Conservation (phyloP, 2,797 vertebrate species). For the Myripristis murdjan region DNA sequence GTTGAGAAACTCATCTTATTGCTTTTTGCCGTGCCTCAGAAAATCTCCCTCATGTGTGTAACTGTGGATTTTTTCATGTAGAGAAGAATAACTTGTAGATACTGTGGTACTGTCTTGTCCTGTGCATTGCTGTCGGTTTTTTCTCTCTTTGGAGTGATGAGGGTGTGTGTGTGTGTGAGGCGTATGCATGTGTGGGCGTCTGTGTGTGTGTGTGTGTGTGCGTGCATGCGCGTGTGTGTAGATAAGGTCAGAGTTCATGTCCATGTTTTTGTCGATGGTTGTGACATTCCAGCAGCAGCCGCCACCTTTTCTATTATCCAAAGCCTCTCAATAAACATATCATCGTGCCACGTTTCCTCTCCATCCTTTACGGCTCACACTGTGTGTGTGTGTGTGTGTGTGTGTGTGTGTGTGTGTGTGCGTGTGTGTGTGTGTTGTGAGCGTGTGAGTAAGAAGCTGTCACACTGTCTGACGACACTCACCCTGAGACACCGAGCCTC, state of each 20-base stretch:
- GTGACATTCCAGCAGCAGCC: conserved; percentile 82
- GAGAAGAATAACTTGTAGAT: conserved; percentile 75
- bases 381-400: conserved; percentile 15
- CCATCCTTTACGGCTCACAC: conserved; percentile 63
- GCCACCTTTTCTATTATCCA: conserved; percentile 84
- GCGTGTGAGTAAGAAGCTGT: conserved; percentile 62
- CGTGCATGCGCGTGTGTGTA: conserved; percentile 35
- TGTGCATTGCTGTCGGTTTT: conserved; percentile 75
- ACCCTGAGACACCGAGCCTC: conserved; percentile 59
- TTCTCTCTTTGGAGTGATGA: conserved; percentile 56
- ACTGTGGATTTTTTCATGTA: conserved; percentile 78
- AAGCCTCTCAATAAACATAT: conserved; percentile 88
- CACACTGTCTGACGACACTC: conserved; percentile 50
- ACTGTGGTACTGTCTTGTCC: conserved; percentile 80
- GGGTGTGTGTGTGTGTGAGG: conserved; percentile 15
- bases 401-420: conserved; percentile 7
- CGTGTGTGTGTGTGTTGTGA: too few species aligned
- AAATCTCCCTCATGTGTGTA: conserved; percentile 68
- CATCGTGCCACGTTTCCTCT: conserved; percentile 79
- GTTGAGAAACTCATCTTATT: conserved; percentile 68
- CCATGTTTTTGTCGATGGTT: conserved; percentile 77
- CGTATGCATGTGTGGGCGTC: conserved; percentile 12
- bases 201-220: conserved; percentile 18
- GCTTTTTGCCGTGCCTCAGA: conserved; percentile 81
- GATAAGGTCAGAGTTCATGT: conserved; percentile 65